phyloP scores from a whole-genome alignment of 2,797 vertebrate species.

The Galagoides demidoff region DNA sequence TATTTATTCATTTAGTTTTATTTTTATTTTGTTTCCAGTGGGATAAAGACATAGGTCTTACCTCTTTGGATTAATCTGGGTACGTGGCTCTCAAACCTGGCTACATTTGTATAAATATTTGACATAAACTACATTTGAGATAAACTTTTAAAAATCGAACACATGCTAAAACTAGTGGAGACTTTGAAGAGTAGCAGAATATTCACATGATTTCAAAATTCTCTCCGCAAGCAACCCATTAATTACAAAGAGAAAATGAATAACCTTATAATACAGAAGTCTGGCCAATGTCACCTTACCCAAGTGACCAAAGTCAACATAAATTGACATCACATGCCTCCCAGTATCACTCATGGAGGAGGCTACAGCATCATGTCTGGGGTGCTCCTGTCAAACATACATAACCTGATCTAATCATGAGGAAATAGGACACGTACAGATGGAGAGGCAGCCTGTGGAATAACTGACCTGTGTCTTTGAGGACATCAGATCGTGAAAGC shows the following conservation, averaged over 20 bases:
- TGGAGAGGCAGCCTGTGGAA: neutral
- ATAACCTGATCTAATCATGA: neutral
- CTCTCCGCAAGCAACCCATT: neutral
- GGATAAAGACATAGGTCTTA: neutral
- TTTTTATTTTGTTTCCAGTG: neutral
- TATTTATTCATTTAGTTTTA: neutral
- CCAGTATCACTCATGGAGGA: neutral
- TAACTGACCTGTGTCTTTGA: neutral
- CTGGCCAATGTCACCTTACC: neutral
- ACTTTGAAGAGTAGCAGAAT: neutral
- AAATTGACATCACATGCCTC: neutral
- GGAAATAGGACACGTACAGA: neutral
- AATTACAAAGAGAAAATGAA: neutral
- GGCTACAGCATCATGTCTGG: neutral
- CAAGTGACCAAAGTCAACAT: neutral
- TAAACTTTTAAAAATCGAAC: neutral
- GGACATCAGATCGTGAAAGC: neutral
- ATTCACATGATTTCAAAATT: neutral
- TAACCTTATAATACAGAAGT: neutral
- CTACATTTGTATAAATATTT: neutral
- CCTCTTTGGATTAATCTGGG: neutral
- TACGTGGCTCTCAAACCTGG: neutral
- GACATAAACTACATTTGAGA: too few species aligned
- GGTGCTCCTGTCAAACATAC: neutral
- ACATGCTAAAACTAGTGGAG: neutral